phyloP scores from a whole-genome alignment of 2,797 vertebrate genomes.

The Calcarius lapponicus region DNA sequence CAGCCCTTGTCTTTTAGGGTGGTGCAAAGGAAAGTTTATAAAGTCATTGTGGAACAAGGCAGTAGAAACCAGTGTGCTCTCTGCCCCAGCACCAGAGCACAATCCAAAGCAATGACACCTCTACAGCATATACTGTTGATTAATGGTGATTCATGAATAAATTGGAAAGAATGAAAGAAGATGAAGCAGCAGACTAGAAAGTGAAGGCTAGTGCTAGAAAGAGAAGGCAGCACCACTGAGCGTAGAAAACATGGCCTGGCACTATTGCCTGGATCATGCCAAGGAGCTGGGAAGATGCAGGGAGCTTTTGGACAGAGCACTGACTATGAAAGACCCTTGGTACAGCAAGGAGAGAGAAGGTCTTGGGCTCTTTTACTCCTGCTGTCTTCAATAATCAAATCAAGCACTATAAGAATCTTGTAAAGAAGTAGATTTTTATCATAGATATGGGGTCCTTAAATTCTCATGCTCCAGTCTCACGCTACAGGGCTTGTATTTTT shows the following conservation, averaged over 20 bases:
- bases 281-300: background rate
- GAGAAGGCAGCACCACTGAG: background rate
- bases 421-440: background rate
- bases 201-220: background rate
- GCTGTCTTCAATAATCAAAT: background rate
- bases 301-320: background rate
- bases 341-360: background rate
- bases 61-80: background rate
- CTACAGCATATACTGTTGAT: background rate
- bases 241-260: background rate
- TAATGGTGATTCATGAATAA: background rate
- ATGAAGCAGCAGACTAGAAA: background rate
- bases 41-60: fast-evolving
- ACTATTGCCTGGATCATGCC: background rate
- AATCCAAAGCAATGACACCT: background rate
- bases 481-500: background rate
- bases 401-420: background rate
- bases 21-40: background rate
- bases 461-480: background rate
- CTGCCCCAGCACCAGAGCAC: background rate
- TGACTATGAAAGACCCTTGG: background rate
- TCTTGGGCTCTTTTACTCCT: background rate
- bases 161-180: background rate
- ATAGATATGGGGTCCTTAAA: background rate
- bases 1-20: background rate